Evolutionary conservation across 37 sponge, comb jelly and placozoan genomes (phyloP), one percentile per base, ranked within the genome.

Genomic region (Oopsacas minuta): DNA sequence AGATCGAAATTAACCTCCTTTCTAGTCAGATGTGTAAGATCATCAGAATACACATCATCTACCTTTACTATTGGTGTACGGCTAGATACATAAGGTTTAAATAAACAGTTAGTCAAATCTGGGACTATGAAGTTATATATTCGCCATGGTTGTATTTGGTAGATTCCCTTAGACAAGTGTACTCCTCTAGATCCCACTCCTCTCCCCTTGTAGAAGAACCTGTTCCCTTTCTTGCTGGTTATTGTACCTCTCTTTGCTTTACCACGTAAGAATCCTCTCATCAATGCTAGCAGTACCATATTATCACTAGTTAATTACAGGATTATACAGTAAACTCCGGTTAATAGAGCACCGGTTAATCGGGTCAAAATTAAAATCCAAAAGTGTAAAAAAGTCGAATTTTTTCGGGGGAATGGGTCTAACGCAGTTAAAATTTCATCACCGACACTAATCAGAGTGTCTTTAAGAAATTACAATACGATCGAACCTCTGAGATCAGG

Each of bases 121-220:
- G 75, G 75, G 28, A 61, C 75, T 3, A 61, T 61, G 75, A 61
- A 61, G 1, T 61, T 10, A 61, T 61, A 61, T 25, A 61, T 61
- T n/a, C 30, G 22, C 75, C 75, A 61, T 20, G 20, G 20, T n/a
- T 61, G 75, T 25, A 61, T 61, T n/a, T n/a, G 75, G 30, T 20
- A 61, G 22, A 25, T 61, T n/a, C 75, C 75, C 28, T n/a, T n/a
- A 5, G 20, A 5, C 7, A 34, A 20, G 28, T 3, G 28, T 7
- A 61, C 20, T 12, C 75, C 75, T 61, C 75, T 10, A 25, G 75
- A 61, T 3, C 75, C 75, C 3, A n/a, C 20, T 12, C 75, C 75
- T n/a, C 75, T 61, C 17, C 75, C 75, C 28, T 61, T 61, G 75
- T 61, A 61, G 75, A 61, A 61, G 22, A 61, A 61, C 30, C 75